Conservation (phyloP, 2,113 vertebrate species). For the Myotis yumanensis region DNA sequence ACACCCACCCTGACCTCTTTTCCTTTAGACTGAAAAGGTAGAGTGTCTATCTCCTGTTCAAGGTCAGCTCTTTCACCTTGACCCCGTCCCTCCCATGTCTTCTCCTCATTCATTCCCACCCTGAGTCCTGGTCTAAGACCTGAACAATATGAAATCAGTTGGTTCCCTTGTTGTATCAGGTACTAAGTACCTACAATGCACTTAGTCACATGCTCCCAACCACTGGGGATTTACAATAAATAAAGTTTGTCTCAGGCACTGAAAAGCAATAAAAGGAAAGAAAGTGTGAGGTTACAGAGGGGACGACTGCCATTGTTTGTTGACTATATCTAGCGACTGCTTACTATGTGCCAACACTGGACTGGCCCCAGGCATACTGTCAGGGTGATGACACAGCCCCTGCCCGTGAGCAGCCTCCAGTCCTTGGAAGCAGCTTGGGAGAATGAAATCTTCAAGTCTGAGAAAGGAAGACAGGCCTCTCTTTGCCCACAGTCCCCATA, state of each 20-base stretch:
- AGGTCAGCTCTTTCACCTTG: not conserved
- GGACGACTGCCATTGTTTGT: accelerated
- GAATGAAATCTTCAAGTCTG: not conserved
- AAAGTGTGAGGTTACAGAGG: not conserved
- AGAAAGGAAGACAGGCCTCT: not conserved
- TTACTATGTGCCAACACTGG: not conserved
- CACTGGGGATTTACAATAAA: not conserved
- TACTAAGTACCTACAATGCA: not conserved
- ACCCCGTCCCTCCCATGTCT: not conserved
- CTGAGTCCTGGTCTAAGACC: not conserved
- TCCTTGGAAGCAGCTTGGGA: not conserved
- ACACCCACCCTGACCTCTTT: not conserved
- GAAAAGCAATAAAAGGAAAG: not conserved
- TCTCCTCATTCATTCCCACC: not conserved
- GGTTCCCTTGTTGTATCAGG: not conserved
- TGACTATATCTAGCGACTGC: accelerated
- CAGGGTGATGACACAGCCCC: not conserved
- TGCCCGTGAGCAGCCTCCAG: not conserved
- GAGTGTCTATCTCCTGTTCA: not conserved
- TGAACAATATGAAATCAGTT: not conserved
- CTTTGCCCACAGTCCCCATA: not conserved
- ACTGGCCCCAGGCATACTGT: accelerated
- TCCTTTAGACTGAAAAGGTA: not conserved
- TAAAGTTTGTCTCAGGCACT: not conserved
- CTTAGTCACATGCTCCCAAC: not conserved